Conservation (phyloP, 2,888 invertebrate genomes). For the Calliopum simillimum region DNA sequence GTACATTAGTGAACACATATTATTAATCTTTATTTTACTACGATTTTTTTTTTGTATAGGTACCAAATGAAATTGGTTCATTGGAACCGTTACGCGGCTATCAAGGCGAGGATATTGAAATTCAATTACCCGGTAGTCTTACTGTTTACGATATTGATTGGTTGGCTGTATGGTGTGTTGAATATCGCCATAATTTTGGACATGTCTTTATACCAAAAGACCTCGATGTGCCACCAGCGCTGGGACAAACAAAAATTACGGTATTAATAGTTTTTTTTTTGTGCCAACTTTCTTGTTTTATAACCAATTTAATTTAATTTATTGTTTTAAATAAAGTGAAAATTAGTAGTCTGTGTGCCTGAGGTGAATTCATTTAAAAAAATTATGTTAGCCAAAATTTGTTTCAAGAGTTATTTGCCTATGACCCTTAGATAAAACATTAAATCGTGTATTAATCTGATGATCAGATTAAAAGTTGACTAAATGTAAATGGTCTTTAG, state of each 20-base stretch:
- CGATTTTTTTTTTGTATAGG: slow-evolving; percentile 65
- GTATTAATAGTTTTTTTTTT: slow-evolving; percentile 67
- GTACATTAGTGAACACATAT: slow-evolving; percentile 61
- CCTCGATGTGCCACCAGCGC: slow-evolving; percentile 88
- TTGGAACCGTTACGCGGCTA: slow-evolving; percentile 84
- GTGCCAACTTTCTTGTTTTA: neutral
- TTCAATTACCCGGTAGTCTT: slow-evolving; percentile 84
- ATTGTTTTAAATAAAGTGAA: too few relatives aligned
- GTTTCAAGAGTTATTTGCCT: too few relatives aligned
- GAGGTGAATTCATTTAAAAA: too few relatives aligned
- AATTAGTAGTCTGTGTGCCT: too few relatives aligned
- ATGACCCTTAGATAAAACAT: too few relatives aligned
- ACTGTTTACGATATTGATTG: slow-evolving; percentile 93
- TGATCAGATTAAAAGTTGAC: too few relatives aligned
- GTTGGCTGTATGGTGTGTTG: slow-evolving; percentile 93
- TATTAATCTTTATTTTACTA: neutral
- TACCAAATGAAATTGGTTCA: slow-evolving; percentile 90
- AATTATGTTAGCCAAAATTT: too few relatives aligned
- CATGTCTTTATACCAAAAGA: slow-evolving; percentile 89
- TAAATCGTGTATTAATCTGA: too few relatives aligned
- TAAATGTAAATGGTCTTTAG: too few relatives aligned
- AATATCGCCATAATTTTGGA: slow-evolving; percentile 89
- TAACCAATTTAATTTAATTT: too few relatives aligned
- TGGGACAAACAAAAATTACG: slow-evolving; percentile 91
- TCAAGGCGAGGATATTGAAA: slow-evolving; percentile 92